These are phyloP conservation scores for Eupsilia transversa DNA, from an alignment of 2,888 invertebrate genomes.

Conservation along the genomic window DNA sequence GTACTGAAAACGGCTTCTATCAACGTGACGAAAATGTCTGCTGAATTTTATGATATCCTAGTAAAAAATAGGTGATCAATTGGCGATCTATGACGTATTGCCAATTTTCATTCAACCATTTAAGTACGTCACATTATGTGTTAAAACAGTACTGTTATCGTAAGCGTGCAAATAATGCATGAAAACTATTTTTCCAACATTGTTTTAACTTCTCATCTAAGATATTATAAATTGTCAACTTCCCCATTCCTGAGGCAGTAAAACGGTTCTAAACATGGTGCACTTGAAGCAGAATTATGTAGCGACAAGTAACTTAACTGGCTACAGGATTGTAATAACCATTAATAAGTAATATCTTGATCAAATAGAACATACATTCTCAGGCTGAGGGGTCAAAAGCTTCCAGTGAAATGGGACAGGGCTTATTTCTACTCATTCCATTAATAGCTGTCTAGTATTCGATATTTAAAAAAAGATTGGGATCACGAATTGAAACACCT, in stretches of 20 bases:
- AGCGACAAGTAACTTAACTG: constrained; percentile 62
- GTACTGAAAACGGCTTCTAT: background rate
- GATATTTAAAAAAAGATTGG: constrained; percentile 7
- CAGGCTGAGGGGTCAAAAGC: constrained; percentile 50
- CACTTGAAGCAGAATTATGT: constrained; percentile 63
- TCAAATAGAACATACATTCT: constrained; percentile 63
- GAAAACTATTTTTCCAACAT: constrained; percentile 20
- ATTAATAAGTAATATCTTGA: constrained; percentile 65
- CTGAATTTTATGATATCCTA: constrained; percentile 13
- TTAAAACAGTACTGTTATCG: background rate
- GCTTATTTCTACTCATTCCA: constrained; percentile 34
- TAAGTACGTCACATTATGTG: background rate
- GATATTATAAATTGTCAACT: constrained; percentile 60
- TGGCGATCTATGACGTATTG: constrained; percentile 3
- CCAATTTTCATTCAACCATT: background rate
- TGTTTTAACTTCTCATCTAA: constrained; percentile 38
- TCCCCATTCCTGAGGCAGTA: constrained; percentile 62
- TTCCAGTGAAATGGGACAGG: constrained; percentile 26
- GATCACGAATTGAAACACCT: background rate
- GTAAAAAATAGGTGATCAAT: constrained; percentile 26
- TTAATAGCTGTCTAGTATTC: constrained; percentile 19
- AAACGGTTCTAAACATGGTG: constrained; percentile 63
- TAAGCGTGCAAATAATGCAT: background rate
- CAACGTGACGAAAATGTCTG: background rate
- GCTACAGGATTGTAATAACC: constrained; percentile 64